phyloP scores from a whole-genome alignment of 2,888 invertebrate genomes.

The Dilophus febrilis region DNA sequence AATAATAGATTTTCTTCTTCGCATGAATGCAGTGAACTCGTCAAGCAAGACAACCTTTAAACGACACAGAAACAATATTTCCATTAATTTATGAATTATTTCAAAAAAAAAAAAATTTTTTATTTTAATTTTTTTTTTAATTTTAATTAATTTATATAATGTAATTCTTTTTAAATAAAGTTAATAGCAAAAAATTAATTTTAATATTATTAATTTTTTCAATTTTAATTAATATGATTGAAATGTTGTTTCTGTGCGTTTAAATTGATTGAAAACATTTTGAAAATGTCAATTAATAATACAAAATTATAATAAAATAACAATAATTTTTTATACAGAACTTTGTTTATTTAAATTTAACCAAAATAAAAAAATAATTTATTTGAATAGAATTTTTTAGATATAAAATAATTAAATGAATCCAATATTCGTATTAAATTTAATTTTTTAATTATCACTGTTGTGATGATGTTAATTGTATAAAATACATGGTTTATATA shows the following conservation, averaged over 20 bases:
- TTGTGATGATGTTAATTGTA: neutral
- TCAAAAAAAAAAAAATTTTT: neutral
- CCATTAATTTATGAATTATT: conserved; percentile 22
- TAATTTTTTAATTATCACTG: no score
- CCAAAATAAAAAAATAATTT: neutral
- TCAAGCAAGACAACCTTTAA: conserved; percentile 37
- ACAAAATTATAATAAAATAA: neutral
- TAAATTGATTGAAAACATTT: conserved; percentile 14
- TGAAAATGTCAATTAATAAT: no score
- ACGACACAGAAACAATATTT: conserved; percentile 37
- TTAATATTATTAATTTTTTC: no score
- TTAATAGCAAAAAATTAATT: no score
- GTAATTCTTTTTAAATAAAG: neutral
- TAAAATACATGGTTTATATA: neutral
- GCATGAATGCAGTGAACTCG: conserved; percentile 14
- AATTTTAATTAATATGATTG: conserved; percentile 24
- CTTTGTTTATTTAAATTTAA: neutral
- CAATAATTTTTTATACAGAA: neutral
- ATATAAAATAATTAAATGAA: no score
- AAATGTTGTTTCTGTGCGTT: conserved; percentile 34
- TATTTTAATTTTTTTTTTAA: no score
- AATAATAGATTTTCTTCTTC: neutral
- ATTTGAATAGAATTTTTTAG: no score
- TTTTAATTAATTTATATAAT: neutral
- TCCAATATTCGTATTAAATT: no score